Conservation (phyloP, 2,888 invertebrate species). For the Mesopsocus fuscifrons region DNA sequence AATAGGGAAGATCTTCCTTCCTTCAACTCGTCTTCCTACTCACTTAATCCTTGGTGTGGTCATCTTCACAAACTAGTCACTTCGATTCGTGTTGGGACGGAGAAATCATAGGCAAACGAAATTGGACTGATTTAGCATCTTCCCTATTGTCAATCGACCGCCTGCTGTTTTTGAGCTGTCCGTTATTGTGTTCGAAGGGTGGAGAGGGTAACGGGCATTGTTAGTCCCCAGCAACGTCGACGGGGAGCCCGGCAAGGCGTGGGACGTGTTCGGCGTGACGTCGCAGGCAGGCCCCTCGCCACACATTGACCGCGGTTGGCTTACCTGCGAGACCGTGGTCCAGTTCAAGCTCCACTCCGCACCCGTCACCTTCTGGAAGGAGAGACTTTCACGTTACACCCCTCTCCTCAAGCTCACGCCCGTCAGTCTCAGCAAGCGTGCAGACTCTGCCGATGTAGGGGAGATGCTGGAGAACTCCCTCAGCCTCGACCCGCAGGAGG, state of each 20-base stretch:
- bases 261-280: not conserved
- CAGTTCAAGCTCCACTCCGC: slow-evolving; percentile 69
- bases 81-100: no score
- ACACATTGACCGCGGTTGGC: slow-evolving; percentile 61
- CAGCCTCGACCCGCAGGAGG: slow-evolving; percentile 29
- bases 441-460: slow-evolving; percentile 19
- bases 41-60: no score
- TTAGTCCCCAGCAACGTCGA: slow-evolving; percentile 21
- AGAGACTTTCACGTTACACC: slow-evolving; percentile 42
- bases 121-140: no score
- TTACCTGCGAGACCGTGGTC: slow-evolving; percentile 61
- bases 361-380: slow-evolving; percentile 58
- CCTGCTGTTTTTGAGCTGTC: no score
- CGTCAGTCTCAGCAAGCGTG: slow-evolving; percentile 34
- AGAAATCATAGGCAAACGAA: no score
- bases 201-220: no score
- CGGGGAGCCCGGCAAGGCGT: slow-evolving; percentile 16
- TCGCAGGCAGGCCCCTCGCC: not conserved
- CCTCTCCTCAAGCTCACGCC: slow-evolving; percentile 39
- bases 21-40: no score
- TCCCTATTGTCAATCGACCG: no score
- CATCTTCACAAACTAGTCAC: no score
- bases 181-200: no score
- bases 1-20: slow-evolving; percentile 1
- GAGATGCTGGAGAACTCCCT: slow-evolving; percentile 25